phyloP scores from a whole-genome alignment of 1,140 invertebrate species.

The Berghia stephanieae region DNA sequence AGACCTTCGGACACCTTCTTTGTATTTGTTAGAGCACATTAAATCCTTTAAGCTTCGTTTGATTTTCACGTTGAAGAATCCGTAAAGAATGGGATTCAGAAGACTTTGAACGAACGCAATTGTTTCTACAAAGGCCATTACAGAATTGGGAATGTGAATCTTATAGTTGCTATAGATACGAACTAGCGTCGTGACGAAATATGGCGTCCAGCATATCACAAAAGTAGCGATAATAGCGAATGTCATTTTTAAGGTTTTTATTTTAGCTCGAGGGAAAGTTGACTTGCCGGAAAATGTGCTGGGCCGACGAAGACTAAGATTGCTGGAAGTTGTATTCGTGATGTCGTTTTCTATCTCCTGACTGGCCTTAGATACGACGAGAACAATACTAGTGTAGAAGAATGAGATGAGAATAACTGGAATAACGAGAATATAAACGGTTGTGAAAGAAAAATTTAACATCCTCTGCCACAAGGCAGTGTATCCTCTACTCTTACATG shows the following conservation, averaged over 20 bases:
- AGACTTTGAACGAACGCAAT: conserved; percentile 67
- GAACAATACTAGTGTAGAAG: conserved; percentile 63
- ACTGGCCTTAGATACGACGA: conserved; percentile 32
- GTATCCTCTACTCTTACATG: conserved; percentile 65
- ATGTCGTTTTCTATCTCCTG: conserved; percentile 29
- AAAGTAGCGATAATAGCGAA: conserved; percentile 66
- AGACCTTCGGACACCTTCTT: conserved; percentile 9
- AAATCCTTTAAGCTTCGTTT: conserved; percentile 52
- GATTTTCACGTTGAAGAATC: conserved; percentile 66
- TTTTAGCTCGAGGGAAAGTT: conserved; percentile 65
- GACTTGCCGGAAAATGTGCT: conserved; percentile 37
- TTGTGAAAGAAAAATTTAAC: conserved; percentile 67
- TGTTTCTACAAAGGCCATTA: conserved; percentile 65
- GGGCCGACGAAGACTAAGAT: not conserved
- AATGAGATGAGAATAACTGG: conserved; percentile 66
- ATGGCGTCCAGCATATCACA: conserved; percentile 68
- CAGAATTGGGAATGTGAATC: conserved; percentile 57
- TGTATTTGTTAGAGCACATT: conserved; percentile 44
- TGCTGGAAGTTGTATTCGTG: conserved; percentile 1
- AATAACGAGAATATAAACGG: conserved; percentile 65
- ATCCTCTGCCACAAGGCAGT: conserved; percentile 67
- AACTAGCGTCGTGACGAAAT: conserved; percentile 66
- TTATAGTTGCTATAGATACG: conserved; percentile 67
- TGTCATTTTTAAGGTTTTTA: conserved; percentile 69
- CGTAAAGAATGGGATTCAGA: conserved; percentile 67